Base-by-base conservation (phyloP, 2,888 invertebrate genomes). In the Lasioglossum oenotherae region DNA sequence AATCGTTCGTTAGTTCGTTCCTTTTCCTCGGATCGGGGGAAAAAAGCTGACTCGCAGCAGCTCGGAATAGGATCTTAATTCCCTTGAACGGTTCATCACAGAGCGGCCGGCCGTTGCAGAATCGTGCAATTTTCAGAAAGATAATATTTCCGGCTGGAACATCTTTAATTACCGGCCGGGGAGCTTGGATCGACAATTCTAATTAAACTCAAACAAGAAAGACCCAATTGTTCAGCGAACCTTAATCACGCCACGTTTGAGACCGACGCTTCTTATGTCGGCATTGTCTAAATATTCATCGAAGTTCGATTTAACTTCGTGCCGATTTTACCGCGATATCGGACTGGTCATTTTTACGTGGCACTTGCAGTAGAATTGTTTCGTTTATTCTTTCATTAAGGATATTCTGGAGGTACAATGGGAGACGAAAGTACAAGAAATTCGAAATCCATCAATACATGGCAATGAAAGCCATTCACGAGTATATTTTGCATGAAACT, bases 131-230 rank as follows among this genome's bases (percentile, higher is more conserved):
- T 76, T 76, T 73, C 64, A 53, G 27, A 72, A 41, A 27, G 60
- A 44, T 60, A 67, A 82, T 64, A 74, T 67, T 84, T 77, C 76
- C 49, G 69, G n/a, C 23, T 8, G 77, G 73, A 74, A 57, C 53
- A 27, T 69, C 67, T 69, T 77, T 67, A 78, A 78, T 78, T 78
- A 71, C 49, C 53, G 53, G 53, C 53, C 53, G 41, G 35, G 41
- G 35, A 78, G 19, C 69, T 53, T 53, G 53, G n/a, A 27, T 38
- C 31, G 27, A 64, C 53, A 5, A 74, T 84, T 80, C 69, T 64
- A 85, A 81, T 86, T 77, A 74, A 78, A 78, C 44, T 60, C 69
- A 74, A 85, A 71, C 49, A 76, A 74, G 73, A 57, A 12, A 44
- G 46, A 69, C 49, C 46, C 49, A 41, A 46, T 73, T 46, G 74